Evolutionary conservation across 2,797 vertebrate genomes (phyloP), one percentile per base, ranked within the genome.

Genomic region (Enteromius argenteus): DNA sequence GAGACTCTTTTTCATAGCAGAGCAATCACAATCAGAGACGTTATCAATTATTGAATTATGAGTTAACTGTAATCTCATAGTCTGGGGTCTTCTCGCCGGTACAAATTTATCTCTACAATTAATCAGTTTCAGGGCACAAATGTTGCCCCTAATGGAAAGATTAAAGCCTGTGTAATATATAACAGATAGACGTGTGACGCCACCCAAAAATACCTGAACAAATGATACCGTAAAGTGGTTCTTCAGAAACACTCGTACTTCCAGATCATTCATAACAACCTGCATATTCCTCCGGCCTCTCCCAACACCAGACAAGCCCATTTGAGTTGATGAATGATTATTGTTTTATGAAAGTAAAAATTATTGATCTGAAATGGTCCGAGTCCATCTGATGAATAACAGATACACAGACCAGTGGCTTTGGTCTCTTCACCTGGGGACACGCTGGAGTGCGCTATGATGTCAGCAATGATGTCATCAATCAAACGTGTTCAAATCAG

Each of bases 271-370:
- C 42, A 74, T 75, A 86, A 79, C 69, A 79, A 60, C 72, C 64
- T 49, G 62, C 42, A 51, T 75, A 58, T 62, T 83, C 69, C 71
- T 58, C 68, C n/a, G 15, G 58, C 42, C 53, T 73, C 68, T 37
- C 80, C 79, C 84, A 74, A 76, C 87, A 71, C 58, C 73, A 81
- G 87, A 90, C 86, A 86, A 80, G 84, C 86, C 86, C 81, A 84
- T 85, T 64, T 86, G 86, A 91, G 89, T 91, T 95, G 94, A 95
- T 89, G 58, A 93, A 96, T 94, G 92, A 88, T 91, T 94, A 92
- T 95, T 92, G 93, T 93, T 93, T 90, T 88, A 89, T 87, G 85
- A 86, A 90, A 93, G 89, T 90, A 92, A 93, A 91, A 93, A 86
- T 78, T 94, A 95, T 95, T 91, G 94, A 95, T 93, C 91, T 90